phyloP scores from a whole-genome alignment of 2,113 vertebrate genomes.

The Crotalus helleri region DNA sequence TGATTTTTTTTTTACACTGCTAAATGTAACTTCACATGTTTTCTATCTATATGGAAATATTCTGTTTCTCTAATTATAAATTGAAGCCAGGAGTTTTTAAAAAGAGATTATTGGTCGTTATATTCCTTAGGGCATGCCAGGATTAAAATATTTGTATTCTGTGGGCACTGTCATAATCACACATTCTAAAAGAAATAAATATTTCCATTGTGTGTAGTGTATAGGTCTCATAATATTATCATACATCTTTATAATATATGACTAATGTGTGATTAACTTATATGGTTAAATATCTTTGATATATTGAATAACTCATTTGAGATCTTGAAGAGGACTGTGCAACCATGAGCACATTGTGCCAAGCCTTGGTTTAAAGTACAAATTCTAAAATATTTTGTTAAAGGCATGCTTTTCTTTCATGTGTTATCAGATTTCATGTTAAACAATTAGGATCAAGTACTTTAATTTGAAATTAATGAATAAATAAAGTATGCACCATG shows the following conservation, averaged over 20 bases:
- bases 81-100: conserved; percentile 58
- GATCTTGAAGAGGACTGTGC: background rate
- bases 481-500: background rate
- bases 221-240: background rate
- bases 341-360: background rate
- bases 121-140: background rate
- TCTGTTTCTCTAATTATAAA: conserved; percentile 64
- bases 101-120: conserved; percentile 46
- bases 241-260: background rate
- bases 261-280: background rate
- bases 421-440: background rate
- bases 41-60: conserved; percentile 70
- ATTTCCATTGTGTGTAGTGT: background rate
- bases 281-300: background rate
- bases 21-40: conserved; percentile 68
- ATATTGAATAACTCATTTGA: background rate
- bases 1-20: conserved; percentile 60
- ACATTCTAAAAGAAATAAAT: background rate
- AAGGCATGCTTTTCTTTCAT: background rate
- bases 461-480: background rate
- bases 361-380: no score
- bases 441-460: conserved; percentile 9
- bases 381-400: conserved; percentile 25
- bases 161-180: background rate
- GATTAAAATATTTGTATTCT: background rate